Conservation (phyloP, 2,797 vertebrate genomes). For the Pseudomugil tenellus region DNA sequence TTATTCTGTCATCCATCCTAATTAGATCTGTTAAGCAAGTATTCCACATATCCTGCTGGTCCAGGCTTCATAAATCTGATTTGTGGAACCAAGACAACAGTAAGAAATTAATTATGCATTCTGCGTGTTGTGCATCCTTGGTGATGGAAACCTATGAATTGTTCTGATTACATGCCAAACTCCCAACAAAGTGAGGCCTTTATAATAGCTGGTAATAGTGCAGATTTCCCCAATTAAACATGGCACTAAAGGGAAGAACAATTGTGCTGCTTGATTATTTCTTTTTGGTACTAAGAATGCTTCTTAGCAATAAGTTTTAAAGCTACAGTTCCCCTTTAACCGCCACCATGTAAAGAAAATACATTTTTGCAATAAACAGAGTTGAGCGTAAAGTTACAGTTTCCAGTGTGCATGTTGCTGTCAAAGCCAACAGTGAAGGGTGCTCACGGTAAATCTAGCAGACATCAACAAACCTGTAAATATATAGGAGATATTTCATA, state of each 20-base stretch:
- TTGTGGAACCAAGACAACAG: conserved; percentile 7
- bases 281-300: not conserved
- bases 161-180: not conserved
- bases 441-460: not conserved
- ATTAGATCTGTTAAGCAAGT: conserved; percentile 14
- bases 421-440: not conserved
- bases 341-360: not conserved
- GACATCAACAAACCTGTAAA: not conserved
- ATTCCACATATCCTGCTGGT: conserved; percentile 8
- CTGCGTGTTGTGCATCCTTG: conserved; percentile 1
- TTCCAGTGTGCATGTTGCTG: not conserved
- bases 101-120: conserved; percentile 14
- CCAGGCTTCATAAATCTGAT: conserved; percentile 10
- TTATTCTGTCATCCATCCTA: not conserved
- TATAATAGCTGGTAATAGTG: not conserved
- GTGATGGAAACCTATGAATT: not conserved
- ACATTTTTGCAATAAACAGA: not conserved
- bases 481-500: not conserved
- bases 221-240: too few species aligned
- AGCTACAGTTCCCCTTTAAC: not conserved
- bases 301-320: not conserved
- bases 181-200: not conserved
- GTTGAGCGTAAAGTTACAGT: too few species aligned
- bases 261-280: not conserved
- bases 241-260: too few species aligned